These are phyloP conservation scores for Umimayanthus chanpuru DNA, from an alignment of 92 coral and sea anemone species.

Conservation along the genomic window DNA sequence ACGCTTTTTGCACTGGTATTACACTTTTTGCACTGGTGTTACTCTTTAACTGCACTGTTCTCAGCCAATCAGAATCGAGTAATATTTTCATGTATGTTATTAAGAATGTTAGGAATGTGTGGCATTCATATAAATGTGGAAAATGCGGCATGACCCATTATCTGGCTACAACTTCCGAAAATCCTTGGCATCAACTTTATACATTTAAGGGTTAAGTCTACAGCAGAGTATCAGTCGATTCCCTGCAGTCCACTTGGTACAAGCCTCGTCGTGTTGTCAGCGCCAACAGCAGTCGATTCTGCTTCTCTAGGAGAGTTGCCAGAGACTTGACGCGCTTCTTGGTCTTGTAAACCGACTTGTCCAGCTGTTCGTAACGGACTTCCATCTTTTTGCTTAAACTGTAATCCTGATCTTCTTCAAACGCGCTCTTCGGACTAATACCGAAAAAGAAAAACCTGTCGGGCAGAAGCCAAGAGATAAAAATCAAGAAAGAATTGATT, in stretches of 20 bases:
- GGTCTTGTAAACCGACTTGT: slow-evolving; percentile 31
- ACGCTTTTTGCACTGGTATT: too few relatives aligned
- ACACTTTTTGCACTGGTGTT: too few relatives aligned
- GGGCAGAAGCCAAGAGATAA: background rate
- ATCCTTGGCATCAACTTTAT: too few relatives aligned
- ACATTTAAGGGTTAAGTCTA: too few relatives aligned
- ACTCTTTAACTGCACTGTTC: too few relatives aligned
- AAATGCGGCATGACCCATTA: too few relatives aligned
- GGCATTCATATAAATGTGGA: too few relatives aligned
- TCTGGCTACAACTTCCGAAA: too few relatives aligned
- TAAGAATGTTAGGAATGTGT: too few relatives aligned
- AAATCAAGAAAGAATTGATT: too few relatives aligned
- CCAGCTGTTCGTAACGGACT: slow-evolving; percentile 3
- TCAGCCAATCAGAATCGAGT: too few relatives aligned
- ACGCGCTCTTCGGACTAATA: background rate
- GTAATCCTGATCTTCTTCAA: slow-evolving; percentile 25
- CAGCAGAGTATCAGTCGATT: background rate
- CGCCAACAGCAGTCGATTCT: slow-evolving; percentile 30
- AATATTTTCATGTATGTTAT: too few relatives aligned
- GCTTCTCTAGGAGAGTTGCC: slow-evolving; percentile 27
- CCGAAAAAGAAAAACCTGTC: slow-evolving; percentile 4
- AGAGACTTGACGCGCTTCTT: slow-evolving; percentile 19
- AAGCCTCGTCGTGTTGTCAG: background rate
- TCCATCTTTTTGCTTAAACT: background rate
- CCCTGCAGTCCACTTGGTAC: background rate